Percentiles rank a stretch among this genome's conserved stretches.
These are phyloP conservation scores for Scaptomyza tumidula DNA, from an alignment of 2,888 invertebrate genomes.

Conservation along the genomic window DNA sequence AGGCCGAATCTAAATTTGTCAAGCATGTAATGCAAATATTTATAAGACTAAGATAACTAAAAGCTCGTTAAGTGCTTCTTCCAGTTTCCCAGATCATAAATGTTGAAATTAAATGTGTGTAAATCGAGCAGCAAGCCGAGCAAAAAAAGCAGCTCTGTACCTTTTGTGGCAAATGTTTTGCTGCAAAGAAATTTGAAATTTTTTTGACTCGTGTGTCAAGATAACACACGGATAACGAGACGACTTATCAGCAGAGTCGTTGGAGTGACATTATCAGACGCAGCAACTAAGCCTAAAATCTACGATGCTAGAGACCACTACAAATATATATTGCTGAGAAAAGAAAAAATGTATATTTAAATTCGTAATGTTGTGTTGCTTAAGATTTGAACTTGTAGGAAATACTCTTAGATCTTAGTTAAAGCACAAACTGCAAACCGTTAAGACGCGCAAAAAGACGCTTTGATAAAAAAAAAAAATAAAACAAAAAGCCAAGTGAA, in stretches of 20 bases:
- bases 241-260: constrained; percentile 47
- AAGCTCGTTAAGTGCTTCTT: background rate
- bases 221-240: constrained; percentile 59
- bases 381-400: constrained; percentile 62
- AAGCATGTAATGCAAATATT: constrained; percentile 37
- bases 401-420: constrained; percentile 61
- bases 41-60: constrained; percentile 9
- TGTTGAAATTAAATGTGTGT: constrained; percentile 42
- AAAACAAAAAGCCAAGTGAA: constrained; percentile 10
- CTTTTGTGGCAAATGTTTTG: constrained; percentile 19
- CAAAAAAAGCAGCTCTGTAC: background rate
- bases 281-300: constrained; percentile 68
- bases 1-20: constrained; percentile 38
- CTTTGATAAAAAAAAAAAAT: constrained; percentile 5
- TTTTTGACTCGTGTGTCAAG: constrained; percentile 47
- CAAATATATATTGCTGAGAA: constrained; percentile 55
- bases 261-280: constrained; percentile 73
- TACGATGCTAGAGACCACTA: constrained; percentile 31
- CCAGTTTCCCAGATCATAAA: constrained; percentile 35
- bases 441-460: constrained; percentile 55
- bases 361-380: constrained; percentile 44
- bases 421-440: constrained; percentile 50
- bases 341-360: constrained; percentile 52
- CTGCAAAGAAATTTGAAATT: constrained; percentile 32
- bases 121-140: constrained; percentile 9